Base-by-base conservation (phyloP, 2,113 vertebrate species). In the Ploceus nigricollis region DNA sequence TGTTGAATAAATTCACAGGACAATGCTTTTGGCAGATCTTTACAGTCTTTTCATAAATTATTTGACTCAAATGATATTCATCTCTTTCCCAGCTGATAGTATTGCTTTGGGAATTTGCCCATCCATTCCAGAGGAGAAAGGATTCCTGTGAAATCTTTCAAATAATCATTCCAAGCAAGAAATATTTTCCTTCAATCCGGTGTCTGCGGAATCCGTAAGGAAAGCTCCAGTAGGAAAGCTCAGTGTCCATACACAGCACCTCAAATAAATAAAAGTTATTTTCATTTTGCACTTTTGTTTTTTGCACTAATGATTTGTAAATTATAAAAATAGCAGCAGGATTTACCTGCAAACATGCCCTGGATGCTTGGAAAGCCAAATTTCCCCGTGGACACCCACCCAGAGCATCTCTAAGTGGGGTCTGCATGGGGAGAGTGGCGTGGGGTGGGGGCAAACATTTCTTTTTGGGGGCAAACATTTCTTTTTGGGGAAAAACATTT, bases 41-140 rank as follows among this genome's bases (percentile, higher is more conserved):
- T 60, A 23, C 20, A 10, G 31, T 20, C 64, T 77, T 66, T 82
- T 61, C 14, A 3, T 81, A 40, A 92, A 83, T 64, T 12, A 39
- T 90, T 90, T 78, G 85, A 75, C 72, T 87, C 61, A 48, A 80
- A 81, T 64, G 31, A 84, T 92, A 79, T 90, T 94, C 72, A 96
- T 94, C 72, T 89, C 72, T 95, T 96, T 95, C 86, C 94, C 96
- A 96, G 92, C 77, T 96, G 95, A 95, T 96, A 93, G 47, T 4
- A 44, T 40, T 64, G 90, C 68, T 88, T 77, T 90, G 82, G 86
- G 69, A 86, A 61, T 57, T 64, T 79, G 76, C 90, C 92, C 92
- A 69, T 64, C 76, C 65, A 30, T 93, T 86, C 54, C 10, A 1
- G 56, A 68, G 64, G 40, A 94, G 65, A 57, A 83, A 61, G 84